These are phyloP conservation scores for Myiagra hebetior DNA, from an alignment of 2,113 vertebrate genomes.

Conservation along the genomic window DNA sequence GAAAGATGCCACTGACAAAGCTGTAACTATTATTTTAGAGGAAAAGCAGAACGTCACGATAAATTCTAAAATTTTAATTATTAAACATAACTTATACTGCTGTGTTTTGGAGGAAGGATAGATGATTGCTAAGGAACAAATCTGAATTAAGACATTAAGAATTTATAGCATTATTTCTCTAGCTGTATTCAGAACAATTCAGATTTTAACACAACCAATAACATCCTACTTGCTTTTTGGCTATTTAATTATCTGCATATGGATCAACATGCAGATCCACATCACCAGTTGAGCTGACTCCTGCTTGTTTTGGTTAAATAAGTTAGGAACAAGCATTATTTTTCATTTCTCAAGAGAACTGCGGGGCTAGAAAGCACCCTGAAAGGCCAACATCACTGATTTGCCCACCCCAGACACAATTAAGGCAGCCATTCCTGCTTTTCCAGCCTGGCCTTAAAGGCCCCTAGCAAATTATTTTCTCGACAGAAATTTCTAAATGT, in stretches of 20 bases:
- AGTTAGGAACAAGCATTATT: background rate
- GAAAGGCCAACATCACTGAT: background rate
- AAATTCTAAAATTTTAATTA: constrained; percentile 29
- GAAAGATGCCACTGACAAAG: background rate
- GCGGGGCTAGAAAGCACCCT: background rate
- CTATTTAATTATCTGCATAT: background rate
- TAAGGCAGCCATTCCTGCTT: background rate
- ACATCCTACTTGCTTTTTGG: background rate
- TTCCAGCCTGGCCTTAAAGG: background rate
- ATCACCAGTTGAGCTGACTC: background rate
- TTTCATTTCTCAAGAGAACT: background rate
- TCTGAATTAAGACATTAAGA: constrained; percentile 19
- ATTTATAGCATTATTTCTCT: background rate
- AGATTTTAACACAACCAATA: background rate
- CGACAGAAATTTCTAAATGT: background rate
- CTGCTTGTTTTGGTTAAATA: background rate
- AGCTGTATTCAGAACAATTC: background rate
- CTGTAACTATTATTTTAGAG: background rate
- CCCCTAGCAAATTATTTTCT: background rate
- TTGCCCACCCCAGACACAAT: background rate
- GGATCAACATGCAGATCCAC: background rate
- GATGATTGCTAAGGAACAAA: background rate
- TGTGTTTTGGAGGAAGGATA: background rate
- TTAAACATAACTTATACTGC: background rate
- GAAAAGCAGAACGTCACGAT: background rate